A percentile compares a stretch with the other conserved stretches of the same genome.
These are phyloP conservation scores for Beris chalybata DNA, from an alignment of 2,888 invertebrate genomes.

Conservation along the genomic window DNA sequence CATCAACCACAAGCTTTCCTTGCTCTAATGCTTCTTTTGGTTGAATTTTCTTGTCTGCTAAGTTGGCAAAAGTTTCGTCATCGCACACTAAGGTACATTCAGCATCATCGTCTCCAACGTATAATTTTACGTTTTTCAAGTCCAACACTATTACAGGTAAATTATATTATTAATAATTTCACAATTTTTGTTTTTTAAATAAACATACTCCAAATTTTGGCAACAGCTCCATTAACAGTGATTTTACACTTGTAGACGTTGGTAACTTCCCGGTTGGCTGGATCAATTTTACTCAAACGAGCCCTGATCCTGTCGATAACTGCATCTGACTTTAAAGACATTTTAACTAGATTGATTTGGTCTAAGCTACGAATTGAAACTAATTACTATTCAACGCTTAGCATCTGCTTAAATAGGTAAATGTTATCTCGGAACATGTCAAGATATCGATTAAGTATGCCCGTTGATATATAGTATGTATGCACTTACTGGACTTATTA, in stretches of 20 bases:
- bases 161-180: neutral
- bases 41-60: slow-evolving; percentile 33
- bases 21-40: slow-evolving; percentile 37
- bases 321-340: slow-evolving; percentile 39
- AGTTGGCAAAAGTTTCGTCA: slow-evolving; percentile 35
- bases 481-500: too few species aligned
- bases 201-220: slow-evolving; percentile 39
- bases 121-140: slow-evolving; percentile 39
- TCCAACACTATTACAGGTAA: slow-evolving; percentile 35
- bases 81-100: slow-evolving; percentile 37
- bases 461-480: too few species aligned
- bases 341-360: slow-evolving; percentile 11
- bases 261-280: slow-evolving; percentile 34
- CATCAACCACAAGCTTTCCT: slow-evolving; percentile 37
- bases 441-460: too few species aligned
- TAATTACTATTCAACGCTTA: too few species aligned
- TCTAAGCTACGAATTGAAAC: too few species aligned
- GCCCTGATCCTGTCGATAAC: slow-evolving; percentile 39
- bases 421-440: too few species aligned
- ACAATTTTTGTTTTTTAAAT: too few species aligned
- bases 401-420: too few species aligned
- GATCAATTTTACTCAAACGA: slow-evolving; percentile 37
- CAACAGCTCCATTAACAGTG: slow-evolving; percentile 30
- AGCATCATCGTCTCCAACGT: slow-evolving; percentile 33
- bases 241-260: slow-evolving; percentile 40